These are phyloP conservation scores for Prinia subflava DNA, from an alignment of 2,113 vertebrate species.

Conservation along the genomic window DNA sequence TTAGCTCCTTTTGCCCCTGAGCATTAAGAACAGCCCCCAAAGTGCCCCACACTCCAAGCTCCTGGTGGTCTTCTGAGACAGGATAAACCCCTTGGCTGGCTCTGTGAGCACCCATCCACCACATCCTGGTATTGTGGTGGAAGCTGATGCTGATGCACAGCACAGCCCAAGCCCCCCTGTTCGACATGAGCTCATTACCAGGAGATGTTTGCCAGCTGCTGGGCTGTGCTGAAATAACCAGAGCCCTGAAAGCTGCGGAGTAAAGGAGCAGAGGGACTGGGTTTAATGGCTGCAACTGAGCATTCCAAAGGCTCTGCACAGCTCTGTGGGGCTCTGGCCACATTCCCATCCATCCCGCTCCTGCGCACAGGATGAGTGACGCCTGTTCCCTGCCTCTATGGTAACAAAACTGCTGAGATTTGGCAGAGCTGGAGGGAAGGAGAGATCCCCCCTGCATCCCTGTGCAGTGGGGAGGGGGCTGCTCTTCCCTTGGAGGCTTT, in stretches of 20 bases:
- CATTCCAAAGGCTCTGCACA: neutral
- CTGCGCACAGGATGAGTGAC: rapidly evolving
- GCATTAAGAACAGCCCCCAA: neutral
- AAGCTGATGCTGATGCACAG: neutral
- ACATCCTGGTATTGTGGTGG: neutral
- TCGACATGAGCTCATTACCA: neutral
- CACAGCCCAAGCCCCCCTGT: neutral
- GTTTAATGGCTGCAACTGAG: neutral
- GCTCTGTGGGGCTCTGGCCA: neutral
- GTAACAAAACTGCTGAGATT: neutral
- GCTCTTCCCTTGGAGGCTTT: neutral
- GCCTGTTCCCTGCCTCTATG: neutral
- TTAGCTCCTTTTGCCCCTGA: neutral
- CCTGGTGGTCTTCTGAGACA: neutral
- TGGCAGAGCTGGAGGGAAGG: neutral
- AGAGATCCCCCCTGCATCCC: neutral
- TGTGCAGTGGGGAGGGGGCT: rapidly evolving
- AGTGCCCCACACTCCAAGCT: neutral
- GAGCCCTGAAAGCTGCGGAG: neutral
- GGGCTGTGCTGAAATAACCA: neutral
- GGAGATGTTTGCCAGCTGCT: neutral
- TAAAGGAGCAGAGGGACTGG: neutral
- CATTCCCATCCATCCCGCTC: neutral
- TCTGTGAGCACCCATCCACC: neutral
- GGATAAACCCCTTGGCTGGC: neutral